Conservation (phyloP, 2,797 vertebrate species). For the Alcedo atthis region DNA sequence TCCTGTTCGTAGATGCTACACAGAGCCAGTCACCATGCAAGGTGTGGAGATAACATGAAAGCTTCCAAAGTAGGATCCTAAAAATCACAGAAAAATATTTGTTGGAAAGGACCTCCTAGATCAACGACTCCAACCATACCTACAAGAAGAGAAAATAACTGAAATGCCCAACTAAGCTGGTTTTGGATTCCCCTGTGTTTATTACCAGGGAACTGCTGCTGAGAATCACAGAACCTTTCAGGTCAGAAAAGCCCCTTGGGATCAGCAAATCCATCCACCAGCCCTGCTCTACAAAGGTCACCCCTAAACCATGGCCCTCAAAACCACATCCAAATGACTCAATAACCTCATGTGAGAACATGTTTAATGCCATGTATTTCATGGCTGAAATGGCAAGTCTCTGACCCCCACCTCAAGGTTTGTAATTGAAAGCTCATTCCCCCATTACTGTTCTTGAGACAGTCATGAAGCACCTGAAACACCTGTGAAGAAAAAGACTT, state of each 20-base stretch:
- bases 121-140: no score
- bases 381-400: not conserved
- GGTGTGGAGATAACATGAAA: not conserved
- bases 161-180: no score
- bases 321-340: no score
- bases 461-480: not conserved
- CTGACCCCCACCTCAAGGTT: not conserved
- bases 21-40: not conserved
- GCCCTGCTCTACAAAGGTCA: no score
- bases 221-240: no score
- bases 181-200: no score
- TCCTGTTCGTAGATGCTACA: not conserved
- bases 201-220: no score
- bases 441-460: not conserved
- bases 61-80: not conserved
- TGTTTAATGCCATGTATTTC: not conserved
- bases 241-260: no score
- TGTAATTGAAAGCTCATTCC: not conserved
- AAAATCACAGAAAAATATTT: not conserved
- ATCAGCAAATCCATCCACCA: no score
- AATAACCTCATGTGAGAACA: not conserved
- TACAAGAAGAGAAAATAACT: no score
- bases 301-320: no score
- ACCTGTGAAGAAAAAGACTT: not conserved
- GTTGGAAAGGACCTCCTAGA: no score